Base-by-base conservation (phyloP, 1,140 invertebrate genomes). In the Ceratitis capitata region DNA sequence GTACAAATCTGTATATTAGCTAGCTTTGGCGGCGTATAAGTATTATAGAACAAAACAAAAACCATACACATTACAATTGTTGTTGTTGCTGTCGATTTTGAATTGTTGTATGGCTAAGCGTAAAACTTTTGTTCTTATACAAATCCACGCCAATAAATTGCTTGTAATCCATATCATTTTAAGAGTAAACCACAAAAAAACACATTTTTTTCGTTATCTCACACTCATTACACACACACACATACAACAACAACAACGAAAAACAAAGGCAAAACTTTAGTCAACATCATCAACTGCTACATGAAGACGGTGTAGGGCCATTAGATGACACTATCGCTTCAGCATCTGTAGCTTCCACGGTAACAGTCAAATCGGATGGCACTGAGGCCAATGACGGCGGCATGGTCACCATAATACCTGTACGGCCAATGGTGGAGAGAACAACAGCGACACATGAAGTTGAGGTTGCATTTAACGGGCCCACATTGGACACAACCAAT, bases 271-370 rank as follows among this genome's bases (percentile, higher is more conserved):
- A 82, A 85, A 84, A 42, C 26, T 42, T 1, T 49, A 51, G 42
- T 39, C 56, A 42, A 47, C 84, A 85, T 64, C 29, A 84, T 58
- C 39, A 61, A 69, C 45, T 49, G 29, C 23, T 23, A 85, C 47
- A 85, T 85, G 88, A 88, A 89, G 88, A 86, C 88, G 82, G 85
- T 84, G 84, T 12, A 69, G 2, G 23, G n/a, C 69, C 69, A 85
- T 82, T 82, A 53, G 85, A 82, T 5, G 9, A 29, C 3, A 32
- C 53, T 45, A 51, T 64, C 16, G 26, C 16, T 23, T 61, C 82
- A 58, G 53, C 53, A 49, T 51, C 45, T 49, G 51, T 49, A 16
- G 42, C 82, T 51, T 53, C 58, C 58, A 47, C 56, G 9, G 69
- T n/a, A 78, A 78, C 69, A 35, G 35, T 74, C 1, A 74, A 51